Evolutionary conservation across 2,888 invertebrate species (phyloP).

Genomic region (Drosophila pegasa): DNA sequence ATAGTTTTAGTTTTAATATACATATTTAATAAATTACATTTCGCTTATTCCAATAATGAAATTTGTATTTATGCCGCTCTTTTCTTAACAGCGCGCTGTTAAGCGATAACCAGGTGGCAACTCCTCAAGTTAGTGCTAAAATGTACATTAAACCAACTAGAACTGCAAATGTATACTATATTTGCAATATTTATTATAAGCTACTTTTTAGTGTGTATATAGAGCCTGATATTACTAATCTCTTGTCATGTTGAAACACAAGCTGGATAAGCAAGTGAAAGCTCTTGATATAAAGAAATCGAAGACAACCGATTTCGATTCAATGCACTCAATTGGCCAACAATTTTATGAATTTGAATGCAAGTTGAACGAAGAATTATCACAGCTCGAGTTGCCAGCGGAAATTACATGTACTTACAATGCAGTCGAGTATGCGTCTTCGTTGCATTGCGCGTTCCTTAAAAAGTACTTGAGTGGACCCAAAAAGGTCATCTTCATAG

Average conservation of each 20-base stretch:
- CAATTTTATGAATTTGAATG: conserved; percentile 79
- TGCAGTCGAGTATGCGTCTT: conserved; percentile 93
- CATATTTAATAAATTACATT: conserved; percentile 21
- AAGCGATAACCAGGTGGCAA: conserved; percentile 19
- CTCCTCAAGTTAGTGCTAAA: conserved; percentile 3
- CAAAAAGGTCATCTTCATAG: conserved; percentile 92
- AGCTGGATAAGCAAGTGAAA: conserved; percentile 32
- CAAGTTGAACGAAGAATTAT: conserved; percentile 65
- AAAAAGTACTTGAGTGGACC: conserved; percentile 88
- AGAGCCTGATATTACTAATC: not conserved
- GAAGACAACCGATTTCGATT: conserved; percentile 70
- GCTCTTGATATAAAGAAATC: conserved; percentile 6
- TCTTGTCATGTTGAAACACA: conserved; percentile 57
- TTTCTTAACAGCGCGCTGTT: conserved; percentile 5
- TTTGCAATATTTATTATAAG: too few species aligned
- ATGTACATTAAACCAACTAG: not conserved
- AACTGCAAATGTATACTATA: not conserved
- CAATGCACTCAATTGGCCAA: not conserved
- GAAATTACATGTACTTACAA: conserved; percentile 88
- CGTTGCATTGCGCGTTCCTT: conserved; percentile 91
- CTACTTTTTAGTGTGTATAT: not conserved
- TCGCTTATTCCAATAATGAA: conserved; percentile 21
- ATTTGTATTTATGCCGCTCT: conserved; percentile 11
- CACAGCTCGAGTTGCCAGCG: conserved; percentile 17
- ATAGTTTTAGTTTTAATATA: conserved; percentile 19